phyloP scores from a whole-genome alignment of 2,888 invertebrate species.

The Apomyelois bistriatella region DNA sequence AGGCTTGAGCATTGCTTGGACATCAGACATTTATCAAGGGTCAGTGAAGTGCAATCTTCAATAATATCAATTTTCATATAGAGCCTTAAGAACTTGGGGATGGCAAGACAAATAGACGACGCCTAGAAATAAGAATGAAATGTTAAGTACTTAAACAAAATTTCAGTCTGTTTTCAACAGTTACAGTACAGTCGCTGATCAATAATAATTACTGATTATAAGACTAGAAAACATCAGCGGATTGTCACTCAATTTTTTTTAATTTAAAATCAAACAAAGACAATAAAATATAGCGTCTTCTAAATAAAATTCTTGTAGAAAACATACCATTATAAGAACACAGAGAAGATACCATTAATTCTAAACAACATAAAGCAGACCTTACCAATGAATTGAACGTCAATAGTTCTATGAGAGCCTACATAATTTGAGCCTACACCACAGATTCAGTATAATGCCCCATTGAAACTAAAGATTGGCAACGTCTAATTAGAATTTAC shows the following conservation, averaged over 20 bases:
- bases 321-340: not conserved
- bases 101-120: not conserved
- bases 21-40: slow-evolving; percentile 8
- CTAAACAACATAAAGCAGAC: slow-evolving; percentile 1
- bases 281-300: too few relatives aligned
- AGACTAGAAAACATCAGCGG: too few relatives aligned
- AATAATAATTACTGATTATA: too few relatives aligned
- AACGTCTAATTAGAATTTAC: slow-evolving; percentile 60
- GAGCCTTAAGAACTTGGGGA: too few relatives aligned
- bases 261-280: too few relatives aligned
- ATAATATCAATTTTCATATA: too few relatives aligned
- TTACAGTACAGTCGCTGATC: too few relatives aligned
- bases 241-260: too few relatives aligned
- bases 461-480: slow-evolving; percentile 50
- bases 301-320: too few relatives aligned
- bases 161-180: too few relatives aligned
- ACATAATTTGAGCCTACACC: slow-evolving; percentile 37
- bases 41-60: not conserved
- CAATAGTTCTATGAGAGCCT: slow-evolving; percentile 4
- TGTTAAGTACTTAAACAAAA: too few relatives aligned
- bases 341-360: not conserved
- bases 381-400: slow-evolving; percentile 3
- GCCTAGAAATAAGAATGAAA: too few relatives aligned
- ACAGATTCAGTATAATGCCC: slow-evolving; percentile 49
- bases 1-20: not conserved